These are phyloP conservation scores for Ellobius talpinus DNA, from an alignment of 2,113 vertebrate species.

Conservation along the genomic window DNA sequence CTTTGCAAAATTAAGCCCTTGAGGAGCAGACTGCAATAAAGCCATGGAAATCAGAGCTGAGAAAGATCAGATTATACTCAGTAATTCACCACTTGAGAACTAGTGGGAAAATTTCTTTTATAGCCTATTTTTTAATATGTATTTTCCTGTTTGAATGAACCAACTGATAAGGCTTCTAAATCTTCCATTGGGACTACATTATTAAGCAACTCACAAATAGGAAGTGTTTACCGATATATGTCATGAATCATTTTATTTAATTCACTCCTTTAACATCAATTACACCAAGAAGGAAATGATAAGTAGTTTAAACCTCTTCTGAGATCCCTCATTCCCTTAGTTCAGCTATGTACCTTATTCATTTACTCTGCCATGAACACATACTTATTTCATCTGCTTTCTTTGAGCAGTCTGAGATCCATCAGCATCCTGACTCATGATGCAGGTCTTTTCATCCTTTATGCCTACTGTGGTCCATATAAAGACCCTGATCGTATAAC, in stretches of 20 bases:
- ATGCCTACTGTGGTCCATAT: not conserved
- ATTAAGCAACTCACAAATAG: slow-evolving; percentile 66
- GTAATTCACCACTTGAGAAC: slow-evolving; percentile 48
- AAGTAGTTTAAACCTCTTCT: slow-evolving; percentile 50
- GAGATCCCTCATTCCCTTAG: not conserved
- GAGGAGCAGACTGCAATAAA: slow-evolving; percentile 44
- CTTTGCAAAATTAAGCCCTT: slow-evolving; percentile 57
- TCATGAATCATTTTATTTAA: slow-evolving; percentile 62
- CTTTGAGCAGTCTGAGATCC: slow-evolving; percentile 35
- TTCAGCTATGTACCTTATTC: not conserved
- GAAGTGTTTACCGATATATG: slow-evolving; percentile 60
- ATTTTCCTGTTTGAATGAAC: slow-evolving; percentile 74
- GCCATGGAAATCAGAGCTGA: slow-evolving; percentile 62
- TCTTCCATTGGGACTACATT: slow-evolving; percentile 60
- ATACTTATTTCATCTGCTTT: slow-evolving; percentile 48
- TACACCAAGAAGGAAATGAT: slow-evolving; percentile 48
- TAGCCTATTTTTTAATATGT: slow-evolving; percentile 24
- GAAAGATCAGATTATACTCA: slow-evolving; percentile 55
- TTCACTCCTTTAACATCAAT: slow-evolving; percentile 68
- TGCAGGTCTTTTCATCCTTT: slow-evolving; percentile 13
- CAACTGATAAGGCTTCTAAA: slow-evolving; percentile 59
- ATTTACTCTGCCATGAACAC: not conserved
- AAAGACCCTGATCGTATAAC: not conserved
- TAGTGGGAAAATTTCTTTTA: slow-evolving; percentile 25
- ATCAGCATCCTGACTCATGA: slow-evolving; percentile 39